Conservation (phyloP, 1,140 invertebrate species). For the Hylyphantes graminicola region DNA sequence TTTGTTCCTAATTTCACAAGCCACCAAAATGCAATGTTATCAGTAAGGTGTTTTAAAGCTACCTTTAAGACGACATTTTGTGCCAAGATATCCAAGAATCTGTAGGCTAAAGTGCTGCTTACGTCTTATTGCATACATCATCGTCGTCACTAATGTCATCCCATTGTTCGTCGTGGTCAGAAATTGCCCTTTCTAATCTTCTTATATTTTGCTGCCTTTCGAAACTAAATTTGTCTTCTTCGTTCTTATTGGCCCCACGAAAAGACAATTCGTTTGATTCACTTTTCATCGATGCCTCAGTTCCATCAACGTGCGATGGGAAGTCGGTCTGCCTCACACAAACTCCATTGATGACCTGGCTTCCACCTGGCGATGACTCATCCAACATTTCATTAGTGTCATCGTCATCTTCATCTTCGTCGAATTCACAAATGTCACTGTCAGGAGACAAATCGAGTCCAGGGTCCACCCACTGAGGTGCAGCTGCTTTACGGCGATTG, state of each 20-base stretch:
- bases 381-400: slow-evolving; percentile 72
- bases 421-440: slow-evolving; percentile 59
- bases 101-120: too few relatives aligned
- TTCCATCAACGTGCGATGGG: slow-evolving; percentile 51
- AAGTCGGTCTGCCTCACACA: slow-evolving; percentile 81
- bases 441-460: slow-evolving; percentile 79
- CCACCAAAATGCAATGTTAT: too few relatives aligned
- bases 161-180: slow-evolving; percentile 62
- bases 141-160: slow-evolving; percentile 59
- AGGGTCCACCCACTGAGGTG: slow-evolving; percentile 96
- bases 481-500: slow-evolving; percentile 86
- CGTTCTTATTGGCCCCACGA: slow-evolving; percentile 47
- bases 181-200: slow-evolving; percentile 61
- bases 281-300: slow-evolving; percentile 60
- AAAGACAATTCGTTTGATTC: slow-evolving; percentile 57
- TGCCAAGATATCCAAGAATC: too few relatives aligned
- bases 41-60: too few relatives aligned
- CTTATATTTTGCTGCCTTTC: slow-evolving; percentile 60
- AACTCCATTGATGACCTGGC: slow-evolving; percentile 86
- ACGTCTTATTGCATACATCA: slow-evolving; percentile 14
- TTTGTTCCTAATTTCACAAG: too few relatives aligned
- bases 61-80: too few relatives aligned
- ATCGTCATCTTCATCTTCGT: slow-evolving; percentile 62
- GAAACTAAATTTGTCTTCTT: slow-evolving; percentile 43
- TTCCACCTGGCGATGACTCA: slow-evolving; percentile 63